Evolutionary conservation across 1,140 invertebrate species (phyloP), one percentile per base, ranked within the genome.

Genomic region (Drosophila triauraria): DNA sequence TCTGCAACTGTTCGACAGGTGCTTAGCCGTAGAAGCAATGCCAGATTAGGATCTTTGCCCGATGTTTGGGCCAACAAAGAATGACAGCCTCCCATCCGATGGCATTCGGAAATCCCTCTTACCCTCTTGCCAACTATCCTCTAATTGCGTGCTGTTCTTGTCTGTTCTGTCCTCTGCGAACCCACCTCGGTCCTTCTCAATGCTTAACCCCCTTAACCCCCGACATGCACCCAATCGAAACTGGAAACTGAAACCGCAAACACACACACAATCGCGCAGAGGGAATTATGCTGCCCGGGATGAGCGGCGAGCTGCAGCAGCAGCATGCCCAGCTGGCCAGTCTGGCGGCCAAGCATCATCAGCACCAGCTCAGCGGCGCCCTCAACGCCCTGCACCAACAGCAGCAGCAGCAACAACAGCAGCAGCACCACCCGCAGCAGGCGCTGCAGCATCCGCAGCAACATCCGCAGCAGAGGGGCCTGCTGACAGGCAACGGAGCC

Each of bases 271-370:
- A 47, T 38, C 53, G 48, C 44, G 23, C 48, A 88, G 91, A 90
- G 68, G 91, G 87, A 57, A 90, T 92, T 30, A 90, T 92, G 91
- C 72, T 92, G 71, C 81, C 91, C 7, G 91, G 91, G 27, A 74
- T 92, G 54, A 69, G 38, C 53, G 88, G 71, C 15, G 85, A 88
- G 27, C 53, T 85, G 63, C 84, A 79, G 27, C 77, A 88, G 43
- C 83, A 87, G 48, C 83, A 84, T 51, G 60, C 80, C 15, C 71
- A 80, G 48, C 48, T 82, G 62, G 77, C 69, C 54, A 82, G 57
- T 48, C 61, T 78, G 57, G 78, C 80, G 44, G 91, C 91, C 60
- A 92, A 92, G 72, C 91, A 92, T 79, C 84, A 86, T 63, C 82
- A 92, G 72, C 86, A 92, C 57, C 91, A 91, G 35, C 60, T 91